Evolutionary conservation across 2,113 vertebrate species (phyloP).

Genomic region (Paramormyrops kingsleyae): DNA sequence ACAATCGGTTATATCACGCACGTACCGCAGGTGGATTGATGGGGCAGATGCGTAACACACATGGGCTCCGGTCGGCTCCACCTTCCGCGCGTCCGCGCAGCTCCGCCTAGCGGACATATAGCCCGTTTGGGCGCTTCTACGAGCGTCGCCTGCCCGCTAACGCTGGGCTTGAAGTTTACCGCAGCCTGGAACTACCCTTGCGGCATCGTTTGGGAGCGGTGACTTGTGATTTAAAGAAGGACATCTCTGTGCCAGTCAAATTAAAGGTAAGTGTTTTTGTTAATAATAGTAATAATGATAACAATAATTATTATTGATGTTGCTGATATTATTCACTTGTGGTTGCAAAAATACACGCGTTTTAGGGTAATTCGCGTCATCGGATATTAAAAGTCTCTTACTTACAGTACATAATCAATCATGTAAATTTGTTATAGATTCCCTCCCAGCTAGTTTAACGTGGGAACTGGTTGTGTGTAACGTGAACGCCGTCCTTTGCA

Average conservation of each 20-base stretch:
- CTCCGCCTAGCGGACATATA: not conserved
- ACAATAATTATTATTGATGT: not conserved
- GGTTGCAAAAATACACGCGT: not conserved
- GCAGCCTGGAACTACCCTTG: not conserved
- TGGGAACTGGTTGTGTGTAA: not conserved
- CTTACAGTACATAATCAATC: not conserved
- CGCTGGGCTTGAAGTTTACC: not conserved
- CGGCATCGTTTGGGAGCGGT: not conserved
- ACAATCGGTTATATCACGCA: not conserved
- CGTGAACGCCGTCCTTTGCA: not conserved
- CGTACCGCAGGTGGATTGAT: not conserved
- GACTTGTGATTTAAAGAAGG: not conserved
- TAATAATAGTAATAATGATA: not conserved
- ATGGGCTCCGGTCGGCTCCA: not conserved
- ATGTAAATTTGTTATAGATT: not conserved
- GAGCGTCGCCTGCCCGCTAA: not conserved
- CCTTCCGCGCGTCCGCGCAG: not conserved
- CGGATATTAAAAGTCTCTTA: not conserved
- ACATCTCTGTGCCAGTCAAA: not conserved
- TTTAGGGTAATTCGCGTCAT: not conserved
- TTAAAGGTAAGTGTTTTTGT: not conserved
- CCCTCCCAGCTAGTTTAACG: not conserved
- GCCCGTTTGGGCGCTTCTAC: not conserved
- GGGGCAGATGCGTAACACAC: not conserved
- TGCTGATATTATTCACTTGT: not conserved